Percentiles rank a stretch among this genome's conserved stretches.
phyloP scores from a whole-genome alignment of 2,113 vertebrate species.

The Malurus cyaneus region DNA sequence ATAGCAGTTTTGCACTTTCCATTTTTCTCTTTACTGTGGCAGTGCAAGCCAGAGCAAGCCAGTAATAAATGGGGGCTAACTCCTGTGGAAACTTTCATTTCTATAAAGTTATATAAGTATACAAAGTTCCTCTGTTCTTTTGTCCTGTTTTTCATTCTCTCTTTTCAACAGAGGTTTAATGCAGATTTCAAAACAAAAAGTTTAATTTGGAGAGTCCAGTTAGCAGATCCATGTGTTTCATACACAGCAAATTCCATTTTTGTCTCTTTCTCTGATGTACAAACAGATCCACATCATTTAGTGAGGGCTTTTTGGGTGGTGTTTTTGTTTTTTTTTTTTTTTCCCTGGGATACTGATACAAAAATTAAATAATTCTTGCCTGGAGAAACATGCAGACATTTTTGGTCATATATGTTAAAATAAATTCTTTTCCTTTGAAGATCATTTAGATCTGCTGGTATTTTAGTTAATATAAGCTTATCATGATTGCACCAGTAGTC shows the following conservation, averaged over 20 bases:
- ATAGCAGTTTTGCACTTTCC: not conserved
- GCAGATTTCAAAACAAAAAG: not conserved
- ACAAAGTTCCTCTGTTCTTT: not conserved
- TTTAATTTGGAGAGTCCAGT: not conserved
- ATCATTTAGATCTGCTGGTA: not conserved
- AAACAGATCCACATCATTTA: not conserved
- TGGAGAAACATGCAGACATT: not conserved
- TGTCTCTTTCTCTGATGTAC: not conserved
- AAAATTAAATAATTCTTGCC: not conserved
- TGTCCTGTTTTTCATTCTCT: not conserved
- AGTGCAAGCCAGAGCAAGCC: not conserved
- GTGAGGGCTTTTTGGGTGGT: not conserved
- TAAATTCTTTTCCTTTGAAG: not conserved
- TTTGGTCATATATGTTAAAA: not conserved
- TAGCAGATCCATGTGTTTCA: not conserved
- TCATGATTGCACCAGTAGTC: not conserved
- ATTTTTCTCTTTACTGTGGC: not conserved
- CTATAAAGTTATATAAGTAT: not conserved
- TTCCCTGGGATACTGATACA: not conserved
- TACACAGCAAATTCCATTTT: not conserved
- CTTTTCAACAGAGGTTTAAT: not conserved
- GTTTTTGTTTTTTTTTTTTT: accelerated
- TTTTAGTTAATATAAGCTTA: not conserved
- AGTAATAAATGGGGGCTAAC: not conserved
- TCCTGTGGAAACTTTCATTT: not conserved